Percentiles rank a stretch among this genome's conserved stretches.
These are phyloP conservation scores for Drosophila demipolita DNA, from an alignment of 2,888 invertebrate genomes.

Conservation along the genomic window DNA sequence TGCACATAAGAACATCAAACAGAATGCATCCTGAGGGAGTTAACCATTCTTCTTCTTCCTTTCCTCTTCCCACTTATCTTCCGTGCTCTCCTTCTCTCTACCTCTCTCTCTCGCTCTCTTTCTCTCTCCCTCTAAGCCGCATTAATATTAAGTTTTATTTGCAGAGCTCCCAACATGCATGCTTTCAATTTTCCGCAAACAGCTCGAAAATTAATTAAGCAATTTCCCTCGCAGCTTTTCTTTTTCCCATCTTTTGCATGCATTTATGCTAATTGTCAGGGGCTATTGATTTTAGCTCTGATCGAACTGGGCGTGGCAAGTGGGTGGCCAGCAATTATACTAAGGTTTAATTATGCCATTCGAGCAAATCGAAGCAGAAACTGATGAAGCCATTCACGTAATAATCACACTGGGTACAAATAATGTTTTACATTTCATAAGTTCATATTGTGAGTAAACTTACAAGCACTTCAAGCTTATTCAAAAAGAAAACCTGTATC, in stretches of 20 bases:
- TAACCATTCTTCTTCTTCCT: not conserved
- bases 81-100: not conserved
- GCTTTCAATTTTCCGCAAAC: conserved; percentile 57
- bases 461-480: not conserved
- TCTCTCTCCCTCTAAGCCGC: conserved; percentile 23
- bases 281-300: conserved; percentile 15
- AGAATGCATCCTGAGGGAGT: conserved; percentile 62
- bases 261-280: conserved; percentile 71
- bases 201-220: conserved; percentile 73
- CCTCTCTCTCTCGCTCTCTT: not conserved
- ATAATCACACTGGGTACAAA: not conserved
- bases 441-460: not conserved
- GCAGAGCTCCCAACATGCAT: conserved; percentile 42
- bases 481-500: not conserved
- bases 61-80: not conserved
- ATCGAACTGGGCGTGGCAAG: not conserved
- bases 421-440: not conserved
- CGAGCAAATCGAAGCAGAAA: conserved; percentile 23
- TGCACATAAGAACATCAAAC: conserved; percentile 49
- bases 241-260: conserved; percentile 12
- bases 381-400: conserved; percentile 8
- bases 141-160: conserved; percentile 71
- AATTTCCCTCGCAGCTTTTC: conserved; percentile 57
- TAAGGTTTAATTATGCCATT: conserved; percentile 24
- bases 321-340: not conserved